A percentile compares a stretch with the other conserved stretches of the same genome.
These are phyloP conservation scores for Lomographa bimaculata DNA, from an alignment of 2,888 invertebrate species.

Conservation along the genomic window DNA sequence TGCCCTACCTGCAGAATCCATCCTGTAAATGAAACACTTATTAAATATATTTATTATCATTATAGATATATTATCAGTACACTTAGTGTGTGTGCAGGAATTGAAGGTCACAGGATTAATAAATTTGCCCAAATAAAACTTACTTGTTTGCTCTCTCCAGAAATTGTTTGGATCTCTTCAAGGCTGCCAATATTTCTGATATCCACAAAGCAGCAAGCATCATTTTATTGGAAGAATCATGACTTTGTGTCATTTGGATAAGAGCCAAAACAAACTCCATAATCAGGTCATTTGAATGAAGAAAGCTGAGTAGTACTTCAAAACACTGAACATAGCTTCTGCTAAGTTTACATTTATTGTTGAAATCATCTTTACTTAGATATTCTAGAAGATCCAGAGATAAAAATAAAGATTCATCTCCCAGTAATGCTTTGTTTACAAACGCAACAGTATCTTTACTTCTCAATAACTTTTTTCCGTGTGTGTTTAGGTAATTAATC, in stretches of 20 bases:
- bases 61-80: too few relatives aligned
- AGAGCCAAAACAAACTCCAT: slow-evolving; percentile 71
- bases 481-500: slow-evolving; percentile 48
- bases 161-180: slow-evolving; percentile 64
- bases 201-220: slow-evolving; percentile 81
- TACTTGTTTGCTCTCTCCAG: slow-evolving; percentile 52
- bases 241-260: slow-evolving; percentile 61
- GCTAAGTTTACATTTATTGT: slow-evolving; percentile 44
- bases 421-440: slow-evolving; percentile 57
- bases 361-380: slow-evolving; percentile 47
- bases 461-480: slow-evolving; percentile 55
- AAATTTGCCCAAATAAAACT: slow-evolving; percentile 47
- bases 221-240: slow-evolving; percentile 49
- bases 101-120: too few relatives aligned
- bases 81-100: too few relatives aligned
- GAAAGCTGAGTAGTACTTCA: slow-evolving; percentile 76
- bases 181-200: slow-evolving; percentile 70
- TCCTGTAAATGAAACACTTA: slow-evolving; percentile 49
- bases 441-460: slow-evolving; percentile 40
- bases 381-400: slow-evolving; percentile 59
- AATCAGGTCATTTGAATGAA: slow-evolving; percentile 79
- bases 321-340: slow-evolving; percentile 71
- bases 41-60: slow-evolving; percentile 7
- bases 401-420: slow-evolving; percentile 61
- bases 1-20: slow-evolving; percentile 32